Evolutionary conservation across 92 coral and sea anemone genomes (phyloP), one percentile per base, ranked within the genome.

Genomic region (Paramuricea clavata): DNA sequence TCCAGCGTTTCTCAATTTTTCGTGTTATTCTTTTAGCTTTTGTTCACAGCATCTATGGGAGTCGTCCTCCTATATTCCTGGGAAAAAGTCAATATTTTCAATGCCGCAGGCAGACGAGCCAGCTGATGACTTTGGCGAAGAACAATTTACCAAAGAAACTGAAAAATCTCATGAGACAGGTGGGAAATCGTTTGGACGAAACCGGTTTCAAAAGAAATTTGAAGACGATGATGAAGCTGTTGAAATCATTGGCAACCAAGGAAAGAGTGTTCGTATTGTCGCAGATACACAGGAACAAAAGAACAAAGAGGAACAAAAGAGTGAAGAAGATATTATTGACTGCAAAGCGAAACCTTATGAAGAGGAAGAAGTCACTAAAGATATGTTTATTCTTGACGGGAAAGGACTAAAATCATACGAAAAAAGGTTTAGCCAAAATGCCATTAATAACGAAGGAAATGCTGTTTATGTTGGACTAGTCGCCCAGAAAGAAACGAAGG

Each of bases 1-100:
- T 23, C 12, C 74, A 28, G 17, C 17, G 27, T 9, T 8, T 19
- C 19, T 69, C 2, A 26, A 23, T 5, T 74, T 52, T 72, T 56
- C 44, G 25, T n/a, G 25, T 12, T 27, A 54, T 21, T 13, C 27
- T 21, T 52, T 39, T 71, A 88, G 91, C 67, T 93, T 90, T 75
- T 95, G 98, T 74, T 33, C 86, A 22, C 95, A 95, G 83, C 98
- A 95, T 80, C 35, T 76, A 2, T 95, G 98, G 98, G 85, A 90
- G 60, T 81, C 94, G 3, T 91, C 95, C 3, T 49, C 81, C 50
- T 94, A 82, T 74, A 64, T 88, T 64, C 98, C 98, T 44, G 98
- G 96, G 21, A 94, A 91, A 72, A 95, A 87, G 76, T 95, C 98
- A 3, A 88, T 95, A 62, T 95, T 95, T 87, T 83, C 98, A 17